Base-by-base conservation (phyloP, 2,888 invertebrate genomes). In the Diaperis boleti region DNA sequence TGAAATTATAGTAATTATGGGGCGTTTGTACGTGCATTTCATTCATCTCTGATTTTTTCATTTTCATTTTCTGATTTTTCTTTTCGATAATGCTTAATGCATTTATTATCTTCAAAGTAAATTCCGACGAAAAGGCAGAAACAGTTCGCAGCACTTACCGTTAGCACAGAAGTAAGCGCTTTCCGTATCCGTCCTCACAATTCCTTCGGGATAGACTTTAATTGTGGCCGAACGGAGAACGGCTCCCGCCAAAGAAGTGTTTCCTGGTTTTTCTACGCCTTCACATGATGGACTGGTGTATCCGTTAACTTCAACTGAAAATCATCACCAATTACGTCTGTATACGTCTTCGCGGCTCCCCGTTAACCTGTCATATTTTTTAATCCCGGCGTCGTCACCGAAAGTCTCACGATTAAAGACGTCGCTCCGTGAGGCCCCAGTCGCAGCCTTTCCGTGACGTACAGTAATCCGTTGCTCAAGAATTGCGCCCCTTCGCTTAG, bases 101-200 rank as follows among this genome's bases (percentile, higher is more conserved):
- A n/a, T n/a, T n/a, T n/a, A n/a, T n/a, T n/a, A n/a, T n/a, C n/a
- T n/a, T n/a, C n/a, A n/a, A n/a, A n/a, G n/a, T n/a, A n/a, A n/a
- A n/a, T n/a, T n/a, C n/a, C n/a, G n/a, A n/a, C n/a, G n/a, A n/a
- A n/a, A n/a, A n/a, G n/a, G n/a, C n/a, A n/a, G n/a, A n/a, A n/a
- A n/a, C n/a, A n/a, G n/a, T n/a, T 26, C 8, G 6, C 8, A 26
- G 2, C 31, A 50, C 69, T 72, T 74, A 88, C 89, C 88, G 72
- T 89, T 89, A 4, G 89, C 88, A 75, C 89, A 89, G 76, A 89
- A 89, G 76, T 89, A 89, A 6, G 88, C 88, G 70, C 88, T 88
- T 75, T 89, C 88, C 0, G 88, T 88, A 69, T 88, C 87, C n/a
- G 85, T 86, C 63, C 85, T 82, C 33, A 87, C 85, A 0, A 87